Conservation (phyloP, 2,888 invertebrate species). For the Cerastis leucographa region DNA sequence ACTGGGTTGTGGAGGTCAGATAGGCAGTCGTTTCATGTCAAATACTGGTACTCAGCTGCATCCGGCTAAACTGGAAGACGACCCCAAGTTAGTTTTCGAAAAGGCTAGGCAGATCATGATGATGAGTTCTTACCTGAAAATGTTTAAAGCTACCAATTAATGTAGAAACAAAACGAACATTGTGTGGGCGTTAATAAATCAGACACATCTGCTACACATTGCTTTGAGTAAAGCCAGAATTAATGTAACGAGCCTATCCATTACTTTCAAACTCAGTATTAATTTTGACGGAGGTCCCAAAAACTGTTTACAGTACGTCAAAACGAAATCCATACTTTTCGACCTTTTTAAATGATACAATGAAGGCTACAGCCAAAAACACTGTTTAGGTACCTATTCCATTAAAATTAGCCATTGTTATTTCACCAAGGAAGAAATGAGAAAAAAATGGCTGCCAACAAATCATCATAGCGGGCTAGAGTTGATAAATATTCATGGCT, state of each 20-base stretch:
- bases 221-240: slow-evolving; percentile 20
- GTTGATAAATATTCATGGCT: slow-evolving; percentile 56
- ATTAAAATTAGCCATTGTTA: slow-evolving; percentile 54
- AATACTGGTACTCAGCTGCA: too few species aligned
- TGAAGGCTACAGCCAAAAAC: slow-evolving; percentile 18
- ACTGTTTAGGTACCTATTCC: slow-evolving; percentile 10
- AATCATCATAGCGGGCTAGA: slow-evolving; percentile 47
- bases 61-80: too few species aligned
- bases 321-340: slow-evolving; percentile 32
- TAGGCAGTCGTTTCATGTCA: too few species aligned
- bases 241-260: slow-evolving; percentile 23
- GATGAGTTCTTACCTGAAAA: not conserved
- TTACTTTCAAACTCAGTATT: slow-evolving; percentile 32
- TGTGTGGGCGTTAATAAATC: slow-evolving; percentile 29
- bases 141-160: not conserved
- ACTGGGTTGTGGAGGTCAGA: too few species aligned
- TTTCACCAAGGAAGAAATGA: slow-evolving; percentile 29
- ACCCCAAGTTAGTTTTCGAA: too few species aligned
- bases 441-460: slow-evolving; percentile 46
- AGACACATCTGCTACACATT: slow-evolving; percentile 27
- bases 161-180: slow-evolving; percentile 5
- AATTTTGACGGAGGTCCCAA: slow-evolving; percentile 40
- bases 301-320: slow-evolving; percentile 9
- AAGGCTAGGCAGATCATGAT: too few species aligned
- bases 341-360: slow-evolving; percentile 12